These are phyloP conservation scores for Bradypodion pumilum DNA, from an alignment of 2,797 vertebrate genomes.

Conservation along the genomic window DNA sequence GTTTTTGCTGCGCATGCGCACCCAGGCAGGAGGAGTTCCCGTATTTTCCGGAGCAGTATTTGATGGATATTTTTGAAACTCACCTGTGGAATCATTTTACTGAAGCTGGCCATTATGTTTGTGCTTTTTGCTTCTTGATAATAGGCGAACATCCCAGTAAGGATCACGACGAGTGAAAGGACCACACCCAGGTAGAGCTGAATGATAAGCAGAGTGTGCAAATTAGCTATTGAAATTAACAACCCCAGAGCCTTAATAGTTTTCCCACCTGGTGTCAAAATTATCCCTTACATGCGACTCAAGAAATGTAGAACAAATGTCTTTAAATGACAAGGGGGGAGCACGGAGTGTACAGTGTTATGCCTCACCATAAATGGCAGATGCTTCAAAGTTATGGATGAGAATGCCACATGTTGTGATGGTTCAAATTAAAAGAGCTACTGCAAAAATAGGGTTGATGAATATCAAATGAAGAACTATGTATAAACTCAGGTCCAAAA, in stretches of 20 bases:
- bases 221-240: conserved; percentile 4
- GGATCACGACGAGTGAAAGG: conserved; percentile 76
- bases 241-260: background rate
- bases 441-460: background rate
- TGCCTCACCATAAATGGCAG: background rate
- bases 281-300: too few relatives aligned
- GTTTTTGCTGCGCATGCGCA: too few relatives aligned
- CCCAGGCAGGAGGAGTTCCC: too few relatives aligned
- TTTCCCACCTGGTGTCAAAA: background rate
- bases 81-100: conserved; percentile 83
- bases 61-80: too few relatives aligned
- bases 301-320: background rate
- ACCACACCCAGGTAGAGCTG: conserved; percentile 80
- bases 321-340: background rate
- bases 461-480: too few relatives aligned
- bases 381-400: background rate
- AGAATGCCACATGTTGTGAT: background rate
- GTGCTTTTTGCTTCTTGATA: conserved; percentile 85
- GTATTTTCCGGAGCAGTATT: too few relatives aligned
- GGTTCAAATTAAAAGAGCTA: background rate
- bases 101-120: conserved; percentile 84
- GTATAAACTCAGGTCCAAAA: too few relatives aligned
- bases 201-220: conserved; percentile 11
- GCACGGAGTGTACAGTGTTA: background rate
- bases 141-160: conserved; percentile 82